Conservation (phyloP, 2,888 invertebrate species). For the Agriotes lineatus region DNA sequence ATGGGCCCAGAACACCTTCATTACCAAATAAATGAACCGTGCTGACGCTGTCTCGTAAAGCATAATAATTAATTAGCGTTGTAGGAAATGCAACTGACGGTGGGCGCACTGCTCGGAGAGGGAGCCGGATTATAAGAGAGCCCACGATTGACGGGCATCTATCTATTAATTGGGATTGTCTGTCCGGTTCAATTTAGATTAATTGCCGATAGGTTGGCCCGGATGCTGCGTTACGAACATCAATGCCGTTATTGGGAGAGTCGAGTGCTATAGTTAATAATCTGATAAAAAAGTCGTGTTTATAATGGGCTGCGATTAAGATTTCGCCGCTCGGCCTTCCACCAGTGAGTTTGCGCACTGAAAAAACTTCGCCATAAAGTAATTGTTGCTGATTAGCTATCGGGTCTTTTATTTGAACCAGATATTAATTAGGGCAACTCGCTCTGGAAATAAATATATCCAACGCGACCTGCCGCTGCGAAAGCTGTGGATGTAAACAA, state of each 20-base stretch:
- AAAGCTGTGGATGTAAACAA: too few species aligned
- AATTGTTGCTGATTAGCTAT: constrained; percentile 19
- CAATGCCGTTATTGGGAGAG: constrained; percentile 41
- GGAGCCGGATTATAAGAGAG: constrained; percentile 33
- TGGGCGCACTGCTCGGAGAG: constrained; percentile 31
- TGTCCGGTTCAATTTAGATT: constrained; percentile 64
- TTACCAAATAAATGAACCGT: constrained; percentile 53
- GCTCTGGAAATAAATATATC: too few species aligned
- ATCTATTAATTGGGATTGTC: constrained; percentile 63
- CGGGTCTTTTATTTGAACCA: background rate
- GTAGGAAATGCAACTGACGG: constrained; percentile 46
- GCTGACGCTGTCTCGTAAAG: constrained; percentile 44
- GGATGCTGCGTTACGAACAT: constrained; percentile 43
- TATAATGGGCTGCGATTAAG: constrained; percentile 49
- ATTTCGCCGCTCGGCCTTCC: constrained; percentile 22
- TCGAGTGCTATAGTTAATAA: constrained; percentile 41
- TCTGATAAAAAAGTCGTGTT: constrained; percentile 50
- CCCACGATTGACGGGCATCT: constrained; percentile 41
- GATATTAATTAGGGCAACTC: too few species aligned
- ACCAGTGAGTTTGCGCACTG: background rate
- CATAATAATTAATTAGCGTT: constrained; percentile 51
- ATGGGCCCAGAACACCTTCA: constrained; percentile 50
- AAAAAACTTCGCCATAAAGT: constrained; percentile 13
- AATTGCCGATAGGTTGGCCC: constrained; percentile 61
- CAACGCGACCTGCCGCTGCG: too few species aligned